A percentile compares a stretch with the other conserved stretches of the same genome.
phyloP scores from a whole-genome alignment of 1,140 invertebrate species.

The Amphibalanus amphitrite region DNA sequence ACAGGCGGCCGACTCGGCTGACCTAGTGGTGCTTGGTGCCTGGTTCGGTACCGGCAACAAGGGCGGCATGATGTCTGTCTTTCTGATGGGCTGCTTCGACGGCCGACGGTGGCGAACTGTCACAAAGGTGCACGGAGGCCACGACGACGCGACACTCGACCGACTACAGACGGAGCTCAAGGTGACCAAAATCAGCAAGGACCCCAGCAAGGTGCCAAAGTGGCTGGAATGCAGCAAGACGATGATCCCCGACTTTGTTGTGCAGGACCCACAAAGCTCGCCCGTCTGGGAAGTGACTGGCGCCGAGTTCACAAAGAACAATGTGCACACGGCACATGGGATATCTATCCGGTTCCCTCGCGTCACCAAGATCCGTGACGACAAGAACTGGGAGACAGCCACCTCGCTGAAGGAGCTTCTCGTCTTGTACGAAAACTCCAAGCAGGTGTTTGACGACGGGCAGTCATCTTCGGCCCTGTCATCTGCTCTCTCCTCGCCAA shows the following conservation, averaged over 20 bases:
- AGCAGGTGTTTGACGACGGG: no score
- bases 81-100: conserved; percentile 80
- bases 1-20: conserved; percentile 84
- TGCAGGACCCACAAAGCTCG: conserved; percentile 55
- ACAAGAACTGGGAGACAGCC: conserved; percentile 68
- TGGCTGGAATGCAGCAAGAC: conserved; percentile 70
- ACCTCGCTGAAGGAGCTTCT: conserved; percentile 55
- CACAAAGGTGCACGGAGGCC: conserved; percentile 64
- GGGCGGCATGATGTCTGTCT: conserved; percentile 81
- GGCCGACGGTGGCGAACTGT: conserved; percentile 64
- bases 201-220: conserved; percentile 44
- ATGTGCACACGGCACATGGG: conserved; percentile 71
- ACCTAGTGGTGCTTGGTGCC: conserved; percentile 78
- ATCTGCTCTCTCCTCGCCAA: no score
- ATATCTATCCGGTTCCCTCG: conserved; percentile 86
- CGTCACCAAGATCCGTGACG: conserved; percentile 59
- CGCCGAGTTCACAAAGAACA: conserved; percentile 72
- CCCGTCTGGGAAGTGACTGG: conserved; percentile 90
- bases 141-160: conserved; percentile 67
- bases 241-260: conserved; percentile 75
- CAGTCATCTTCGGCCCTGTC: no score
- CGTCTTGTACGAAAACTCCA: conserved; percentile 14
- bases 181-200: conserved; percentile 66
- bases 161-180: conserved; percentile 42
- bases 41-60: conserved; percentile 88